Evolutionary conservation across 2,797 vertebrate species (phyloP), one percentile per base, ranked within the genome.

Genomic region (Craterocephalus amniculus): DNA sequence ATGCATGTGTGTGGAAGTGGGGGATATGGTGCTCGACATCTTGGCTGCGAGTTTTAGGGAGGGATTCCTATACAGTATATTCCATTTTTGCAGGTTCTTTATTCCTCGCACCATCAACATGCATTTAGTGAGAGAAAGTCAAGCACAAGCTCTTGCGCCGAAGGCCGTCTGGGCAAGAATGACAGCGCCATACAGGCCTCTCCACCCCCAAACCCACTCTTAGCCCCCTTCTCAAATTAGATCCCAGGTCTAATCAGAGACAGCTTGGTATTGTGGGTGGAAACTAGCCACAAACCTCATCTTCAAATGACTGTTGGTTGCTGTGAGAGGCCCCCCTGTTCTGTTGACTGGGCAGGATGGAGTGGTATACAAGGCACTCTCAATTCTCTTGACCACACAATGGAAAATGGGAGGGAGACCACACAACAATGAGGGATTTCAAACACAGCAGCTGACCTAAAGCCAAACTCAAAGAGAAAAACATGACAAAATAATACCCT

Each of bases 231-330:
- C 81, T 87, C 88, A 92, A 92, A 93, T 91, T 85, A 93, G 87
- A 93, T 90, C 89, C 87, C 88, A 89, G 88, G 89, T 92, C 87
- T 93, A 93, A 93, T 94, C 91, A 93, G 89, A 92, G 87, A 88
- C 92, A 92, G 91, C 90, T 90, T 90, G 87, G 84, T 78, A 66
- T 88, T 91, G 92, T 89, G 93, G 89, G 91, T 91, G 92, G 90
- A 94, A 93, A 93, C 88, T 88, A 88, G 87, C 92, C 92, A 84
- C 92, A 93, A 90, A 90, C 90, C 90, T 88, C 91, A 90, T 92
- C 90, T 91, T 92, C 88, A 91, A 90, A 92, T 89, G 77, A 76
- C 79, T 87, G 77, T 69, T 86, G 84, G 88, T 88, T 84, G 79
- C 85, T 79, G 79, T 65, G 74, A 80, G 87, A 89, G 89, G 83